phyloP scores from a whole-genome alignment of 2,113 vertebrate species.

The Colaptes auratus region DNA sequence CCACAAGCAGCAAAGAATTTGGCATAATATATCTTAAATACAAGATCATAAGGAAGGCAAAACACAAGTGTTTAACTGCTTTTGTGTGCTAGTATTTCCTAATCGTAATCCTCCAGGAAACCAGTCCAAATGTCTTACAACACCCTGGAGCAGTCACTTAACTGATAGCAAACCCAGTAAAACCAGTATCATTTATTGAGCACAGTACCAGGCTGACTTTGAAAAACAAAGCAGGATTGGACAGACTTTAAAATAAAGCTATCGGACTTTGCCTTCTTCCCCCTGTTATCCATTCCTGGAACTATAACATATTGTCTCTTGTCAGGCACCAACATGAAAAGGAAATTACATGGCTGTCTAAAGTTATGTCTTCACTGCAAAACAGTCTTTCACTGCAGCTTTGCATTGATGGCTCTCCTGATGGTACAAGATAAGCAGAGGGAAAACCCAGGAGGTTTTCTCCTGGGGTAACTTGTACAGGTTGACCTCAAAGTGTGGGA shows the following conservation, averaged over 20 bases:
- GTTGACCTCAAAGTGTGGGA: not conserved
- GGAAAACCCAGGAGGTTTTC: not conserved
- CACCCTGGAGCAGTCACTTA: not conserved
- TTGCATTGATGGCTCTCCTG: conserved; percentile 41
- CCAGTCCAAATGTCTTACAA: not conserved
- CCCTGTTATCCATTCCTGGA: conserved; percentile 32
- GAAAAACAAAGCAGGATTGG: conserved; percentile 10
- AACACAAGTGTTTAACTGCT: conserved; percentile 14
- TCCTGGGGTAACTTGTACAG: not conserved
- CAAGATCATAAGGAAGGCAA: not conserved
- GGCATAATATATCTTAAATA: not conserved
- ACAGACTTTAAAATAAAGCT: conserved; percentile 43
- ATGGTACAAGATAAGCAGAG: not conserved
- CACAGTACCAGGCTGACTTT: not conserved
- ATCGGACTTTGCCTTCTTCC: not conserved
- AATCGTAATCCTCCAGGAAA: conserved; percentile 16
- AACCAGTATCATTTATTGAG: not conserved
- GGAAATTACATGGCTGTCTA: conserved; percentile 62
- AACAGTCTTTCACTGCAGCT: conserved; percentile 24
- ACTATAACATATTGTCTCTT: conserved; percentile 52
- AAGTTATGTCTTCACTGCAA: conserved; percentile 61
- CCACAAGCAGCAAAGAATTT: not conserved
- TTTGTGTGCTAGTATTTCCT: conserved; percentile 15
- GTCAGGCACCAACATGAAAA: conserved; percentile 52
- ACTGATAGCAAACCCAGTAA: not conserved